phyloP scores from a whole-genome alignment of 2,888 invertebrate species.

The Pyrochroa serraticornis region DNA sequence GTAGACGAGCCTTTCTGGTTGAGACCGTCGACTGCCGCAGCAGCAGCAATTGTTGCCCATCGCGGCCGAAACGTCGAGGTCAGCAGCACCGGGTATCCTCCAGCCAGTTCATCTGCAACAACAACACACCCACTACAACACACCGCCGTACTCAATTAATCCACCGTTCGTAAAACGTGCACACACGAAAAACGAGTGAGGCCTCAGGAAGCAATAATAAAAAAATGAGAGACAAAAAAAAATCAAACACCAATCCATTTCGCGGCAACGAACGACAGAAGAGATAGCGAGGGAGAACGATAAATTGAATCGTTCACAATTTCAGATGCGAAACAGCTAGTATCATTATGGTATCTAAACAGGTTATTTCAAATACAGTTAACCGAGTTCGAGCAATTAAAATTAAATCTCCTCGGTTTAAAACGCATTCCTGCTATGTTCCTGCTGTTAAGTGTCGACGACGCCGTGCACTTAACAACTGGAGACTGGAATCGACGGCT shows the following conservation, averaged over 20 bases:
- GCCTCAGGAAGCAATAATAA: neutral
- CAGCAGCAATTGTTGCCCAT: constrained; percentile 91
- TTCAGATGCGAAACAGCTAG: constrained; percentile 2
- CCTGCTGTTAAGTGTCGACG: constrained; percentile 12
- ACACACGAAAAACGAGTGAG: neutral
- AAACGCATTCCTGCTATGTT: constrained; percentile 22
- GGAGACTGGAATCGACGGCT: neutral
- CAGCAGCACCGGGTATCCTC: constrained; percentile 21
- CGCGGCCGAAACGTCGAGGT: constrained; percentile 34
- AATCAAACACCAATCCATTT: neutral
- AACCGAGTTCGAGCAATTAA: constrained; percentile 37
- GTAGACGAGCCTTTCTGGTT: constrained; percentile 48
- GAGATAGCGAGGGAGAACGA: neutral
- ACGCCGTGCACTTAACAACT: neutral
- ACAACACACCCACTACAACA: constrained; percentile 26
- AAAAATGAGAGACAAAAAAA: neutral
- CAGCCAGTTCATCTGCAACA: constrained; percentile 29
- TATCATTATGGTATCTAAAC: constrained; percentile 30
- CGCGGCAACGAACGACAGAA: neutral
- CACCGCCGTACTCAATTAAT: neutral
- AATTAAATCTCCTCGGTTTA: constrained; percentile 33
- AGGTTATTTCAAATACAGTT: constrained; percentile 41
- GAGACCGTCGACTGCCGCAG: constrained; percentile 77
- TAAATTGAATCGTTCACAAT: too few relatives aligned
- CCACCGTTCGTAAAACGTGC: neutral